phyloP scores from a whole-genome alignment of 2,888 invertebrate genomes.

The Apomyelois bistriatella region DNA sequence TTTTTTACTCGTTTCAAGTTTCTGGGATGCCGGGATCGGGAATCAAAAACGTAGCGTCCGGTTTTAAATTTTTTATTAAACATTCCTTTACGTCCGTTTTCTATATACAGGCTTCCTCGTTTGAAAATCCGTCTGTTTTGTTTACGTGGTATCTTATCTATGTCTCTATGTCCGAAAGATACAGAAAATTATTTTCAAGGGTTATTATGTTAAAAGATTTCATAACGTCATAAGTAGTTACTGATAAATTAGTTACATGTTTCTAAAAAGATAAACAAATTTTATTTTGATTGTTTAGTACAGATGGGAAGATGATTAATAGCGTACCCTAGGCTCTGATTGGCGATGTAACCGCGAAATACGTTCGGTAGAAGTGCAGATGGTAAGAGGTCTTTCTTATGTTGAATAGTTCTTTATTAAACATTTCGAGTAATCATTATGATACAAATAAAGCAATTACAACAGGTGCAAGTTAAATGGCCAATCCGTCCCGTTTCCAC shows the following conservation, averaged over 20 bases:
- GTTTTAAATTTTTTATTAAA: conserved; percentile 49
- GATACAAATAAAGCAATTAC: conserved; percentile 20
- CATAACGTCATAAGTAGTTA: too few relatives aligned
- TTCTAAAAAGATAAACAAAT: too few relatives aligned
- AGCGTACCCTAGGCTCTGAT: too few relatives aligned
- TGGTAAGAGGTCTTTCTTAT: too few relatives aligned
- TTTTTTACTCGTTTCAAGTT: conserved; percentile 57
- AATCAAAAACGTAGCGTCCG: conserved; percentile 53
- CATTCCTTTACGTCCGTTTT: conserved; percentile 50
- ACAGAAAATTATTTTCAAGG: not conserved
- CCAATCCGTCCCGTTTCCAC: conserved; percentile 18
- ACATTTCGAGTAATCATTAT: too few relatives aligned
- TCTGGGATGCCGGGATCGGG: conserved; percentile 54
- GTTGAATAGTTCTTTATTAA: too few relatives aligned
- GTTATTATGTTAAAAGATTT: too few relatives aligned
- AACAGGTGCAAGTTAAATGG: conserved; percentile 49
- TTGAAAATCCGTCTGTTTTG: not conserved
- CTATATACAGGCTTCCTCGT: conserved; percentile 21
- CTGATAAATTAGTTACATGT: too few relatives aligned
- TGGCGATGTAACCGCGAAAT: too few relatives aligned
- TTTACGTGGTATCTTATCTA: not conserved
- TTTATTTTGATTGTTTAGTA: too few relatives aligned
- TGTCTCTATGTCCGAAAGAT: not conserved
- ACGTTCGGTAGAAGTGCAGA: too few relatives aligned
- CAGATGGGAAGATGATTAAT: too few relatives aligned